phyloP scores from a whole-genome alignment of 2,113 vertebrate species.

The Macroglossus sobrinus region DNA sequence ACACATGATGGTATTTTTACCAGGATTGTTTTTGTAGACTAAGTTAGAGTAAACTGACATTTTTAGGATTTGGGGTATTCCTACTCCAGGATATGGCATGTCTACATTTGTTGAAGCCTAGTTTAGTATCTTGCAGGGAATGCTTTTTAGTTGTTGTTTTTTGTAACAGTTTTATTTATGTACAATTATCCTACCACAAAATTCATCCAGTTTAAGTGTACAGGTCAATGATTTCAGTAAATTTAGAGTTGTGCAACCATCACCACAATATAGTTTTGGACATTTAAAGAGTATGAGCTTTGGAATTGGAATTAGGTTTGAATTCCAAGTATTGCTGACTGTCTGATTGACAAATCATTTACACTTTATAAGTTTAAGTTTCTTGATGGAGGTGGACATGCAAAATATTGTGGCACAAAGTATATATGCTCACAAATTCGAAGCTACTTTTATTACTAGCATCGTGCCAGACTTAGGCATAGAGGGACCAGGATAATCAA shows the following conservation, averaged over 20 bases:
- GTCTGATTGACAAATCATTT: background rate
- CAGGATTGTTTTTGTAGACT: background rate
- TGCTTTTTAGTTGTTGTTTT: background rate
- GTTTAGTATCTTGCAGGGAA: background rate
- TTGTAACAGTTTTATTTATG: background rate
- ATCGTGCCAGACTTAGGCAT: background rate
- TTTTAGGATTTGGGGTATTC: background rate
- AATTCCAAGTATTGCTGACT: background rate
- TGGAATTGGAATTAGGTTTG: background rate
- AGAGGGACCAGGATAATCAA: background rate
- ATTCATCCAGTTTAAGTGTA: background rate
- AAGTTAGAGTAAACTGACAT: background rate
- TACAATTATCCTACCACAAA: background rate
- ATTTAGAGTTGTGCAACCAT: background rate
- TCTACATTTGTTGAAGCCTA: background rate
- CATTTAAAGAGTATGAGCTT: background rate
- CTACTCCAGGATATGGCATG: background rate
- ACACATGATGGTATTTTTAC: background rate
- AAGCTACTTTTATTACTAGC: background rate
- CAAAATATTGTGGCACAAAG: background rate
- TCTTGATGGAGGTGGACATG: background rate
- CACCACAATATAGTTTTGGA: background rate
- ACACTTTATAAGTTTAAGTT: background rate
- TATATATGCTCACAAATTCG: background rate
- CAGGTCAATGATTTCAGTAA: background rate